These are phyloP conservation scores for Eupithecia centaureata DNA, from an alignment of 2,888 invertebrate genomes.

Conservation along the genomic window DNA sequence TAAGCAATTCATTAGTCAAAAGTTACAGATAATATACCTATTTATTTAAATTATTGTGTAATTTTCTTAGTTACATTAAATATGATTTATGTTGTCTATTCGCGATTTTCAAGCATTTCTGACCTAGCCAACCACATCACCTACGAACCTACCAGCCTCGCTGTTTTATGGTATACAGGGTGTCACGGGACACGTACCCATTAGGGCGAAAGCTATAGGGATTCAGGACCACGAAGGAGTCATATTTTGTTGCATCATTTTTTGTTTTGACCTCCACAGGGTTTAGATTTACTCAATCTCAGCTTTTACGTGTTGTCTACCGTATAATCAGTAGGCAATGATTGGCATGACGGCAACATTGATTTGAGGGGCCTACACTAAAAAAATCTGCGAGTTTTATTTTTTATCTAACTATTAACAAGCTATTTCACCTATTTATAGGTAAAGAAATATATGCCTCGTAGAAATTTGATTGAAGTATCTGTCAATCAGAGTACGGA, in stretches of 20 bases:
- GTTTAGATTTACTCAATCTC: no score
- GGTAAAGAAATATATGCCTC: no score
- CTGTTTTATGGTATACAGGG: background rate
- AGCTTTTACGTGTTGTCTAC: no score
- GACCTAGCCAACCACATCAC: background rate
- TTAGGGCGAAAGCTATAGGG: no score
- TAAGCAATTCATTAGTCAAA: background rate
- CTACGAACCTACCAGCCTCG: background rate
- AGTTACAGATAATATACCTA: background rate
- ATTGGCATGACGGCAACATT: background rate
- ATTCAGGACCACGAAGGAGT: no score
- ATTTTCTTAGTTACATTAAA: background rate
- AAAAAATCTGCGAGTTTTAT: no score
- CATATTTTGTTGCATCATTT: no score
- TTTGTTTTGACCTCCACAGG: no score
- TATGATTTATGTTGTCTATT: background rate
- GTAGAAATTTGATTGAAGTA: background rate
- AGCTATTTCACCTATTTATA: no score
- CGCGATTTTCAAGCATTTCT: background rate
- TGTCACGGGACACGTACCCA: no score
- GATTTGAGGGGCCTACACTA: no score
- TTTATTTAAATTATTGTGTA: background rate
- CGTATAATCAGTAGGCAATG: background rate
- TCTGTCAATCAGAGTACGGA: background rate
- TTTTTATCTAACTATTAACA: background rate